These are phyloP conservation scores for Neoitamus cyanurus DNA, from an alignment of 2,888 invertebrate genomes.

Conservation along the genomic window DNA sequence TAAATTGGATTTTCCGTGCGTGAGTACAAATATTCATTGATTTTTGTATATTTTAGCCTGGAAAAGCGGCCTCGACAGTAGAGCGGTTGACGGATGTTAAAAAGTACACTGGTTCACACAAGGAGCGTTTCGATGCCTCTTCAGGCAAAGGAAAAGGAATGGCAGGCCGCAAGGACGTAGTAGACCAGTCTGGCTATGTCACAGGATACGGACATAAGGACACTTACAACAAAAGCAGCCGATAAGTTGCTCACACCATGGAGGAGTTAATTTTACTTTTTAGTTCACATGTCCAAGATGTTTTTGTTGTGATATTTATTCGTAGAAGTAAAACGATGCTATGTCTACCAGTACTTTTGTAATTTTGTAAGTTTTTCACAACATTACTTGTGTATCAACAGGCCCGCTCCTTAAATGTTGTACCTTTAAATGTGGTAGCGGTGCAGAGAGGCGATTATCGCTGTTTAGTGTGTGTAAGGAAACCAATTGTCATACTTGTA, in stretches of 20 bases:
- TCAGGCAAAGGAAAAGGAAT: conserved; percentile 88
- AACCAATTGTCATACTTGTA: neutral
- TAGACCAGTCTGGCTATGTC: conserved; percentile 83
- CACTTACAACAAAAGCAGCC: conserved; percentile 72
- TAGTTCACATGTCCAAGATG: conserved; percentile 27
- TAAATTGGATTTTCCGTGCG: neutral
- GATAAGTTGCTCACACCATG: neutral
- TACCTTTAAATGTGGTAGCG: neutral
- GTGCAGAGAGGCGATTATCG: neutral
- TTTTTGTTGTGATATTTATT: conserved; percentile 21
- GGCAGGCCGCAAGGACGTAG: conserved; percentile 81
- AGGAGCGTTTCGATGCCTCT: conserved; percentile 84
- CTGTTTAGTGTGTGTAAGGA: neutral
- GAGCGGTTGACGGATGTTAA: conserved; percentile 86
- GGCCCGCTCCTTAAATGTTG: neutral
- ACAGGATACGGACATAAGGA: conserved; percentile 87
- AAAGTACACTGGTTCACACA: conserved; percentile 89
- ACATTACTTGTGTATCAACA: neutral
- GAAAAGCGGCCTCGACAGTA: conserved; percentile 65
- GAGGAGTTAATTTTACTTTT: neutral
- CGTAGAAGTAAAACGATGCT: conserved; percentile 2
- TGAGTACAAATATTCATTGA: neutral
- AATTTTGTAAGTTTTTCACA: conserved; percentile 16
- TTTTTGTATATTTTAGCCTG: conserved; percentile 58
- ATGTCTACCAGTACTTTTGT: neutral